These are phyloP conservation scores for Pagrus major DNA, from an alignment of 2,113 vertebrate genomes.

Conservation along the genomic window DNA sequence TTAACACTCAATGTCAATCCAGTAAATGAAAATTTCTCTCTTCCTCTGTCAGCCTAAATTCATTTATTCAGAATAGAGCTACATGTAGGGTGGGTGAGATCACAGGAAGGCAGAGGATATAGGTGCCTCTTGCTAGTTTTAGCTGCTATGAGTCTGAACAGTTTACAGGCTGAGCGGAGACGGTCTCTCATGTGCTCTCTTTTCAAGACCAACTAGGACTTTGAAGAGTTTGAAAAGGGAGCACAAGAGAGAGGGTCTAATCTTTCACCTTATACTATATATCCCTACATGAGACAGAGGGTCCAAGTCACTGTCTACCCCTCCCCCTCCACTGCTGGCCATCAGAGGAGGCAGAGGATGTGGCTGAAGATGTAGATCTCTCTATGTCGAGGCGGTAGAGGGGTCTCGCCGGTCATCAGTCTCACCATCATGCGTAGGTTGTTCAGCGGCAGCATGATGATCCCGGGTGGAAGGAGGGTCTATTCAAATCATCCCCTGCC, in stretches of 20 bases:
- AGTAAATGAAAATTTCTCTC: constrained; percentile 16
- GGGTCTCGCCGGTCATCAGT: constrained; percentile 32
- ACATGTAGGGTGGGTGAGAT: constrained; percentile 27
- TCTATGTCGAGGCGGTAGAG: constrained; percentile 10
- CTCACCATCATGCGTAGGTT: constrained; percentile 32
- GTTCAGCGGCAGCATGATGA: constrained; percentile 31
- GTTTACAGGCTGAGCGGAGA: constrained; percentile 19
- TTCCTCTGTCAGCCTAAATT: constrained; percentile 27
- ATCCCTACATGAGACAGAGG: constrained; percentile 36
- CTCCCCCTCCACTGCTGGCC: constrained; percentile 41
- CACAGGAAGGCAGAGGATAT: constrained; percentile 16
- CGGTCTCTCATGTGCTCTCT: constrained; percentile 56
- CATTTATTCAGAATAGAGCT: constrained; percentile 19
- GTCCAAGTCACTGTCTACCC: constrained; percentile 23
- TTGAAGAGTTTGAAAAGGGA: constrained; percentile 27
- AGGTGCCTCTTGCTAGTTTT: constrained; percentile 22
- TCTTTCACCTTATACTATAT: constrained; percentile 29
- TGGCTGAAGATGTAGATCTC: constrained; percentile 27
- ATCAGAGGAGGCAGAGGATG: constrained; percentile 48
- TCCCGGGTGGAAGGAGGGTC: constrained; percentile 33
- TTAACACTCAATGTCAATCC: constrained; percentile 37
- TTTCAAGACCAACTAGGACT: not conserved
- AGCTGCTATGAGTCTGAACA: constrained; percentile 29
- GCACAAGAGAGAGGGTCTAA: constrained; percentile 56
- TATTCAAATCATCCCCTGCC: constrained; percentile 42